Evolutionary conservation across 2,888 invertebrate genomes (phyloP), one percentile per base, ranked within the genome.

Genomic region (Lomographa bimaculata): DNA sequence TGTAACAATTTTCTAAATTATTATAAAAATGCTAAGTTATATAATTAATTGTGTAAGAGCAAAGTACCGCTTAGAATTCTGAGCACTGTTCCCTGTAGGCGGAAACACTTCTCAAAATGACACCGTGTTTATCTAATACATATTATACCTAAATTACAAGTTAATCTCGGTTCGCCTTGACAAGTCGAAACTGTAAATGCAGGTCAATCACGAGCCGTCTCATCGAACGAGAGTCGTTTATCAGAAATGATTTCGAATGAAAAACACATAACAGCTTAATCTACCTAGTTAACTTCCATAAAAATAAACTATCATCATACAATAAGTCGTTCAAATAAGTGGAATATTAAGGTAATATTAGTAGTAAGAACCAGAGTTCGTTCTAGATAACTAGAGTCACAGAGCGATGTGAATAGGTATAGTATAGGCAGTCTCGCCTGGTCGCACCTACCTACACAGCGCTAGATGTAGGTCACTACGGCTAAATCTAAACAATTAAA

Each of bases 21-120:
- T 86, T 80, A 87, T 89, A 87, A 87, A 87, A 89, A 86, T 79
- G 86, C 86, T 87, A 87, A 86, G 84, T 85, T 87, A 86, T n/a
- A n/a, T 80, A 85, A 81, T 85, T 84, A 86, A 76, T 86, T 81
- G 85, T 87, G 83, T 86, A 79, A 77, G 83, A 86, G 81, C 77
- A 79, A 79, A 75, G 74, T 80, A 79, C 81, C 78, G 70, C 69
- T 67, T 82, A 77, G 71, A 75, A 71, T 73, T 77, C 80, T 73
- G 80, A 83, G 82, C 77, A 74, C 73, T 70, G 76, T 72, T 68
- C 76, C 76, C 64, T 60, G 64, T 67, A 71, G 60, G 54, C 63
- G 74, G 76, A 61, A 79, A 79, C 78, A 76, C 69, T 70, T 71
- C 79, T 74, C 79, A 79, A 74, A 80, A 78, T 72, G 77, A 81